Evolutionary conservation across 2,113 vertebrate genomes (phyloP).

Genomic region (Podilymbus podiceps): DNA sequence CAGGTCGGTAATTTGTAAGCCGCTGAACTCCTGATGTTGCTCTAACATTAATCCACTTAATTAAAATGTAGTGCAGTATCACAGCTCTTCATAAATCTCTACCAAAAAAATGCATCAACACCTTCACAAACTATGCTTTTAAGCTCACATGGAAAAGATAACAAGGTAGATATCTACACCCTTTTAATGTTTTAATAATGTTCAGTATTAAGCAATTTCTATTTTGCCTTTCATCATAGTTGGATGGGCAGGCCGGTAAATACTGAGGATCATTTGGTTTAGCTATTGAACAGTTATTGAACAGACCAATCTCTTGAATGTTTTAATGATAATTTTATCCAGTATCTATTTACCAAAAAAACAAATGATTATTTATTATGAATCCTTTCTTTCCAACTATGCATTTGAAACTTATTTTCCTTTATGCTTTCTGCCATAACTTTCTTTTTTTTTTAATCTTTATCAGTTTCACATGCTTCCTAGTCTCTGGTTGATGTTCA

Average conservation of each 20-base stretch:
- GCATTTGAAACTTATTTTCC: neutral
- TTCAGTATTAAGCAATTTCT: neutral
- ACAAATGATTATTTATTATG: fast-evolving
- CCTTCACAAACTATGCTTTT: neutral
- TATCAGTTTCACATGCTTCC: neutral
- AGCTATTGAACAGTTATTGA: neutral
- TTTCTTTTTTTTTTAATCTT: neutral
- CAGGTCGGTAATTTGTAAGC: neutral
- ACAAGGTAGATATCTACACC: neutral
- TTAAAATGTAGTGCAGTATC: neutral
- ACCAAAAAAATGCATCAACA: neutral
- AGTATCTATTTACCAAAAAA: neutral
- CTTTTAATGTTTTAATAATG: neutral
- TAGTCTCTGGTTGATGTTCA: neutral
- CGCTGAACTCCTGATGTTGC: neutral
- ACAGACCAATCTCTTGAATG: neutral
- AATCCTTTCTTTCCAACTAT: neutral
- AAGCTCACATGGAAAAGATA: too few relatives aligned
- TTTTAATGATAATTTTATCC: neutral
- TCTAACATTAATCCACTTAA: neutral
- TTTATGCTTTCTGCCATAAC: neutral
- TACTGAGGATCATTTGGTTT: neutral
- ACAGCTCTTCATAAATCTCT: neutral
- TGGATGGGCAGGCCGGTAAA: neutral
- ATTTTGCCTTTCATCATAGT: neutral